These are phyloP conservation scores for Vulpes ferrilata DNA, from an alignment of 2,113 vertebrate genomes.

Conservation along the genomic window DNA sequence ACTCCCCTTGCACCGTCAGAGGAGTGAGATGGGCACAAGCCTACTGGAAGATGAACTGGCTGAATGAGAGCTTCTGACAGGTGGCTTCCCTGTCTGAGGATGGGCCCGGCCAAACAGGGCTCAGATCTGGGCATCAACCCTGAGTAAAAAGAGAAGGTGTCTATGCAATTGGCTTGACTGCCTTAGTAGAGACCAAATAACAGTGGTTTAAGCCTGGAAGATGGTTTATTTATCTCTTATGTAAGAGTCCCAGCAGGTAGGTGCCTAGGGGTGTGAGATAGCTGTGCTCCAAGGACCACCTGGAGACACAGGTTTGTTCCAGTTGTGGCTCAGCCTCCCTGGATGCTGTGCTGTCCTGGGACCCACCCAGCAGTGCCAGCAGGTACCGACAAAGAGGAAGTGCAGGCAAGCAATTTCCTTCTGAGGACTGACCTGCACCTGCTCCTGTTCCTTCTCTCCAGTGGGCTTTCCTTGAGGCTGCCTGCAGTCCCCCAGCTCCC, in stretches of 20 bases:
- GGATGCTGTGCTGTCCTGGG: not conserved
- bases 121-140: not conserved
- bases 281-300: not conserved
- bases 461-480: not conserved
- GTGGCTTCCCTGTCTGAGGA: fast-evolving
- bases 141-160: not conserved
- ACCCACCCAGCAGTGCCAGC: not conserved
- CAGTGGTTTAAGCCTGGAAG: not conserved
- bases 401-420: not conserved
- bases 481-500: fast-evolving
- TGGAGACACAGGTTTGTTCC: not conserved
- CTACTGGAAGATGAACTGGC: not conserved
- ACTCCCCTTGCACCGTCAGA: too few species aligned
- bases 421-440: too few species aligned
- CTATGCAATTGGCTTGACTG: not conserved
- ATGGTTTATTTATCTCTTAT: not conserved
- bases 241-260: not conserved
- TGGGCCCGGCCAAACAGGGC: not conserved
- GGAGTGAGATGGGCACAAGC: not conserved
- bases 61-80: not conserved
- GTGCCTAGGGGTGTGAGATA: fast-evolving
- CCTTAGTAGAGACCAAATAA: fast-evolving
- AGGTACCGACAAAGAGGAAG: not conserved
- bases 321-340: fast-evolving
- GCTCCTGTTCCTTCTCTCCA: not conserved